Conservation (phyloP, 2,113 vertebrate species). For the Tupaia tana region DNA sequence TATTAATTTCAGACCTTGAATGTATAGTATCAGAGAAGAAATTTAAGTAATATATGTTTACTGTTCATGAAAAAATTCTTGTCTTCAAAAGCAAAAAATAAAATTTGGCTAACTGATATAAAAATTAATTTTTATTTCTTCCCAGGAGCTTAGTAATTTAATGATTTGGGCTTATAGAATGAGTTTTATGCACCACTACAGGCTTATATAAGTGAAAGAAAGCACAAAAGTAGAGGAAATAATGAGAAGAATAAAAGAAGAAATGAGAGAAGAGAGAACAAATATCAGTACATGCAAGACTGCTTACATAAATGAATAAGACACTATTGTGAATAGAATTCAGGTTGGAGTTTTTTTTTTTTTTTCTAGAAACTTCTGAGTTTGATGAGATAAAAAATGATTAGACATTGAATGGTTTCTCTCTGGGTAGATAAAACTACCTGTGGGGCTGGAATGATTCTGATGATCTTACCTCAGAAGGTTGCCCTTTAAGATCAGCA, state of each 20-base stretch:
- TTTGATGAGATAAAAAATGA: not conserved
- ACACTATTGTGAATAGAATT: conserved; percentile 23
- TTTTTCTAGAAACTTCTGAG: not conserved
- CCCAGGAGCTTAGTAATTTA: not conserved
- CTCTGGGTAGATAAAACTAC: not conserved
- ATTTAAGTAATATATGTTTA: conserved; percentile 25
- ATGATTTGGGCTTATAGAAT: not conserved
- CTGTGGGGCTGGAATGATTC: conserved; percentile 8
- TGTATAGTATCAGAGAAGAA: conserved; percentile 26
- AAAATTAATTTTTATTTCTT: conserved; percentile 28
- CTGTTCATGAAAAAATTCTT: not conserved
- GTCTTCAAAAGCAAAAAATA: conserved; percentile 44
- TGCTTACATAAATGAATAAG: not conserved
- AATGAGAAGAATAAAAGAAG: not conserved
- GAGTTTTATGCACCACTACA: not conserved
- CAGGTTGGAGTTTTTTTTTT: not conserved
- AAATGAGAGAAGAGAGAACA: not conserved
- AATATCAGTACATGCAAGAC: not conserved
- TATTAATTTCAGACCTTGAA: conserved; percentile 55
- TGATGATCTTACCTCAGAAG: conserved; percentile 49
- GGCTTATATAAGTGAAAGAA: not conserved
- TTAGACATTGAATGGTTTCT: not conserved
- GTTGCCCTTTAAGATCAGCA: conserved; percentile 79
- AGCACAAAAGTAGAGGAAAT: not conserved
- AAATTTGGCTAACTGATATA: conserved; percentile 5